Conservation (phyloP, 53 echinoderm and acorn worm species). For the Echinometra lucunter region DNA sequence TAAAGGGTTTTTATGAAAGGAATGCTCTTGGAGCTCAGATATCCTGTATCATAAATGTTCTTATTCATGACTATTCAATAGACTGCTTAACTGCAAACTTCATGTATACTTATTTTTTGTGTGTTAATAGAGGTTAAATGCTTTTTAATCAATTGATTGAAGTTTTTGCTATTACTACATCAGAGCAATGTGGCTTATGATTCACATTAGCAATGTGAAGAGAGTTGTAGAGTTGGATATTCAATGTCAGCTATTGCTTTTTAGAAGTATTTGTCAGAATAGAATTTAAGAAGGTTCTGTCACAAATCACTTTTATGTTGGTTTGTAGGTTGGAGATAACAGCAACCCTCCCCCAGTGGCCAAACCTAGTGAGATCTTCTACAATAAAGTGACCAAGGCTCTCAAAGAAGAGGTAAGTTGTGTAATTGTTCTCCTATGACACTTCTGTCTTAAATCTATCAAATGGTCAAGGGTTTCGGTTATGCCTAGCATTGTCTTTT, state of each 20-base stretch:
- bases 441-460: slow-evolving; percentile 73
- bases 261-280: too few species aligned
- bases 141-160: too few species aligned
- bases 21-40: too few species aligned
- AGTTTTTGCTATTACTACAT: too few species aligned
- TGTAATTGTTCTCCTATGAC: neutral
- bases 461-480: neutral
- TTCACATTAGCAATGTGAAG: neutral
- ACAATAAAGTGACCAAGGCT: slow-evolving; percentile 93
- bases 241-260: too few species aligned
- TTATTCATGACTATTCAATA: too few species aligned
- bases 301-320: neutral
- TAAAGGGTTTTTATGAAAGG: too few species aligned
- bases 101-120: neutral
- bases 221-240: neutral
- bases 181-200: too few species aligned
- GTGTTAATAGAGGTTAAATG: neutral
- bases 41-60: too few species aligned
- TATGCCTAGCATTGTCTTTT: neutral
- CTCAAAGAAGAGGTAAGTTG: slow-evolving; percentile 91
- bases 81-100: too few species aligned
- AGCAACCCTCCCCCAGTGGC: slow-evolving; percentile 73
- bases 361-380: slow-evolving; percentile 96
- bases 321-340: slow-evolving; percentile 58
- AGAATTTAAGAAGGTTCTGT: neutral